phyloP scores from a whole-genome alignment of 2,113 vertebrate genomes.

The Galbula dea region DNA sequence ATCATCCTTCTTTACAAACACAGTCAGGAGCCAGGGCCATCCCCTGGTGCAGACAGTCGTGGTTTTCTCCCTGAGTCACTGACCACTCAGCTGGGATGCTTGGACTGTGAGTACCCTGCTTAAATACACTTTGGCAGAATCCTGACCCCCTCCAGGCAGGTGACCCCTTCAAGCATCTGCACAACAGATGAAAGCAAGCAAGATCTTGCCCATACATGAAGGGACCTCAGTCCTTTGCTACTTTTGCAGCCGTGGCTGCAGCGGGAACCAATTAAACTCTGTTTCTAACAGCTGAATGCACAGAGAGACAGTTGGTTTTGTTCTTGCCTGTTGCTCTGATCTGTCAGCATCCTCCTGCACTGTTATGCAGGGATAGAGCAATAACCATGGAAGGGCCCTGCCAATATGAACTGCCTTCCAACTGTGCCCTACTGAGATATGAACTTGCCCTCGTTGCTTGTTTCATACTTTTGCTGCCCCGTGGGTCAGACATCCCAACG shows the following conservation, averaged over 20 bases:
- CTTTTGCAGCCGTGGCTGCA: slow-evolving; percentile 43
- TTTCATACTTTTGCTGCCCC: slow-evolving; percentile 59
- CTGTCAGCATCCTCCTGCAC: slow-evolving; percentile 48
- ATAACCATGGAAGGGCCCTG: slow-evolving; percentile 26
- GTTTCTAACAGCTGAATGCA: slow-evolving; percentile 52
- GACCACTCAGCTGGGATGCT: slow-evolving; percentile 11
- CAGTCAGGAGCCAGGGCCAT: not conserved
- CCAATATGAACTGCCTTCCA: slow-evolving; percentile 52
- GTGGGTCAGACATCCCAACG: slow-evolving; percentile 42
- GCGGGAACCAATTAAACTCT: slow-evolving; percentile 56
- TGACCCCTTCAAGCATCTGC: slow-evolving; percentile 34
- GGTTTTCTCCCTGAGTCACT: slow-evolving; percentile 49
- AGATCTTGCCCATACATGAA: slow-evolving; percentile 28
- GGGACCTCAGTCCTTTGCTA: slow-evolving; percentile 21
- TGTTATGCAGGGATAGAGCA: slow-evolving; percentile 4
- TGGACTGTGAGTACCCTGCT: slow-evolving; percentile 38
- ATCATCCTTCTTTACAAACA: not conserved
- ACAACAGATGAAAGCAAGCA: slow-evolving; percentile 60
- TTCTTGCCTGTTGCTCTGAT: slow-evolving; percentile 34
- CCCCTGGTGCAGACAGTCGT: not conserved
- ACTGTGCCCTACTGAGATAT: slow-evolving; percentile 61
- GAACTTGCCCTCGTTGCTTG: slow-evolving; percentile 45
- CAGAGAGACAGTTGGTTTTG: slow-evolving; percentile 44
- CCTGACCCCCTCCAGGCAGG: slow-evolving; percentile 43
- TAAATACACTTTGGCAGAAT: slow-evolving; percentile 48